A percentile compares a stretch with the other conserved stretches of the same genome.
Conservation (phyloP, 2,888 invertebrate species). For the Mythimna vitellina region DNA sequence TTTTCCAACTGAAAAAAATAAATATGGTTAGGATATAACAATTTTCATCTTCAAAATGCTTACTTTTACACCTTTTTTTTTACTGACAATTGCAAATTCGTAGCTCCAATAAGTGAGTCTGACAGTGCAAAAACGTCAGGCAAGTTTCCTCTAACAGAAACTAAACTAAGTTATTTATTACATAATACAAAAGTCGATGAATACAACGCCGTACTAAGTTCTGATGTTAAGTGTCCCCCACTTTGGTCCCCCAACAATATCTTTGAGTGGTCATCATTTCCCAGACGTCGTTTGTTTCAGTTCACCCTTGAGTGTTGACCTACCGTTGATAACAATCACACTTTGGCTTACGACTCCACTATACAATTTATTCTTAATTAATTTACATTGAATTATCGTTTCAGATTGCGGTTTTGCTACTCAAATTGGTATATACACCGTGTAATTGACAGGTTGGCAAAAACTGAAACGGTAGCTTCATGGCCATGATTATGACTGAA, state of each 20-base stretch:
- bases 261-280: constrained; percentile 54
- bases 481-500: too few relatives aligned
- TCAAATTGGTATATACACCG: constrained; percentile 31
- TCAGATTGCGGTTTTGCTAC: constrained; percentile 19
- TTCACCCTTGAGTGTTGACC: constrained; percentile 36
- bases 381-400: constrained; percentile 48
- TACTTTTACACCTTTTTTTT: background rate
- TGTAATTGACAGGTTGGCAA: too few relatives aligned
- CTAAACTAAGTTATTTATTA: constrained; percentile 7
- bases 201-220: constrained; percentile 29
- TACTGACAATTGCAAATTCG: background rate
- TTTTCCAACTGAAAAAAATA: too few relatives aligned
- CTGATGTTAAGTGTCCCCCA: constrained; percentile 32
- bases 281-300: constrained; percentile 45
- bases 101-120: background rate
- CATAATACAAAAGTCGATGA: constrained; percentile 40
- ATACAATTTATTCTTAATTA: constrained; percentile 47
- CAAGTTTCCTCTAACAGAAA: background rate
- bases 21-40: too few relatives aligned
- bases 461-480: too few relatives aligned
- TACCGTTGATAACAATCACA: constrained; percentile 47
- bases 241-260: constrained; percentile 51
- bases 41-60: too few relatives aligned
- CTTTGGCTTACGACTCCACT: constrained; percentile 20
- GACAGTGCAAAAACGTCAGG: background rate